A percentile compares a stretch with the other conserved stretches of the same genome.
These are phyloP conservation scores for Pseudochirops cupreus DNA, from an alignment of 2,797 vertebrate species.

Conservation along the genomic window DNA sequence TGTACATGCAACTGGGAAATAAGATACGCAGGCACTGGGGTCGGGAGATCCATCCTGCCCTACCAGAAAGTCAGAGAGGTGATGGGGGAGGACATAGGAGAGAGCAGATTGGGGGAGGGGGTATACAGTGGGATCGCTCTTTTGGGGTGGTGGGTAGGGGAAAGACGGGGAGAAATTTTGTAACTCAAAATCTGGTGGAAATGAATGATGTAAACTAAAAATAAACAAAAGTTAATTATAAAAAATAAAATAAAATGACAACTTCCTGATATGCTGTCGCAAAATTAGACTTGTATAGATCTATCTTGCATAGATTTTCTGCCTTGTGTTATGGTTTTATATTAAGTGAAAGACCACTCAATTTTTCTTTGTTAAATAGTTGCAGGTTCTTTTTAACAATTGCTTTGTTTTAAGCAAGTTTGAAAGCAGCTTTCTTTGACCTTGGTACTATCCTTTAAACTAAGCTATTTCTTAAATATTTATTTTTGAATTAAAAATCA, in stretches of 20 bases:
- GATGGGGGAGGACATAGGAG: too few relatives aligned
- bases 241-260: neutral
- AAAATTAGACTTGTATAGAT: neutral
- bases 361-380: constrained; percentile 5
- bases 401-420: constrained; percentile 9
- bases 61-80: too few relatives aligned
- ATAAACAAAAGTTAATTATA: too few relatives aligned
- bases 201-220: too few relatives aligned
- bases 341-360: constrained; percentile 6
- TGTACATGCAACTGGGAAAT: too few relatives aligned
- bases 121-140: too few relatives aligned
- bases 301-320: neutral
- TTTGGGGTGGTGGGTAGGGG: too few relatives aligned
- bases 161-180: too few relatives aligned
- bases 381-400: neutral
- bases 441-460: neutral
- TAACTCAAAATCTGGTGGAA: too few relatives aligned
- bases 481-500: constrained; percentile 46
- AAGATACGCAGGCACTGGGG: too few relatives aligned
- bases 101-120: too few relatives aligned
- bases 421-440: constrained; percentile 16
- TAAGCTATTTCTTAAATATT: constrained; percentile 10
- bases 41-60: too few relatives aligned
- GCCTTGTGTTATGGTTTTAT: constrained; percentile 20
- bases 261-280: constrained; percentile 1